Base-by-base conservation (phyloP, 1,140 invertebrate genomes). In the Tetramorium parvispinum region DNA sequence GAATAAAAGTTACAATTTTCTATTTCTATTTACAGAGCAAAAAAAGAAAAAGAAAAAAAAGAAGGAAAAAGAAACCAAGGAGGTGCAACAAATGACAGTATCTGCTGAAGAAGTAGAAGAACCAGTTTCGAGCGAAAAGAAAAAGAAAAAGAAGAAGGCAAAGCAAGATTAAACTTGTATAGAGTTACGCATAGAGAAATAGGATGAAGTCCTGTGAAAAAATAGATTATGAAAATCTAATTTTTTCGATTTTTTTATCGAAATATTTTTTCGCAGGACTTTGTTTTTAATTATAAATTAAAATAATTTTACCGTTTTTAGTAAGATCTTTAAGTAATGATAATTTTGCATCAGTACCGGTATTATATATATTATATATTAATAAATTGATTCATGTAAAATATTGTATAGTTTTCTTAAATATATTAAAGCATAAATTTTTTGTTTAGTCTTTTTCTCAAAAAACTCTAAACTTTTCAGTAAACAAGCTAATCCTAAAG, bases 31-130 rank as follows among this genome's bases (percentile, higher is more conserved):
- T 91, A 13, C 40, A 93, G 92, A 90, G 63, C 63, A 82, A n/a
- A 92, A 91, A 16, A 95, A 95, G 83, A 95, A 95, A 75, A 95
- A 95, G 89, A 95, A 94, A 85, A 71, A 53, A 16, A 94, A 95
- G 91, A 93, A 92, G 82, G 91, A 91, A 32, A 92, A 94, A 81
- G 89, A 92, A 76, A 90, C 79, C 16, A 77, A 89, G 27, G 93
- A 92, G 7, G 88, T 89, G 53, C 88, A 92, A 83, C 86, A 93
- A 76, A 70, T 82, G 40, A 77, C 90, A 63, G 78, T 79, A 82
- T 59, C 21, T 27, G 10, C 18, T 66, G 65, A 78, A 70, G 89
- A 76, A 78, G 59, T 85, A 70, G 75, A 57, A 75, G 88, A 79
- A 65, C 51, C 70, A 53, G 88, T 70, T 37, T 68, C 40, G n/a